These are phyloP conservation scores for Channallabes apus DNA, from an alignment of 2,797 vertebrate genomes.

Conservation along the genomic window DNA sequence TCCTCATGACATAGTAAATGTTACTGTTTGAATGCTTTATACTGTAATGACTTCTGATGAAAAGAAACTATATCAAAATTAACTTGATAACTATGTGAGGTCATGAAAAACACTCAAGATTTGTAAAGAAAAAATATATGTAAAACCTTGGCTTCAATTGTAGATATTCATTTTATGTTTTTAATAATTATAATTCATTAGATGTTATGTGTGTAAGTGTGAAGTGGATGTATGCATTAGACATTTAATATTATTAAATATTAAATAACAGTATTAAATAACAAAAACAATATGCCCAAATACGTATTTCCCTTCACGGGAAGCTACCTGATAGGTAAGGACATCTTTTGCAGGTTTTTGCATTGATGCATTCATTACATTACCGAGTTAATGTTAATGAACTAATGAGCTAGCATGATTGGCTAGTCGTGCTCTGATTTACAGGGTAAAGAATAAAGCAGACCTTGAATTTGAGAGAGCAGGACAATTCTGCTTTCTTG, in stretches of 20 bases:
- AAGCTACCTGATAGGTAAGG: background rate
- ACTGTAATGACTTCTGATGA: background rate
- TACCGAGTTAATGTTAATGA: background rate
- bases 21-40: background rate
- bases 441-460: background rate
- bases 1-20: too few species aligned
- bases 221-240: background rate
- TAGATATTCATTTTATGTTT: background rate
- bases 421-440: background rate
- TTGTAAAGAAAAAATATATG: background rate
- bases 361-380: too few species aligned
- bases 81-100: background rate
- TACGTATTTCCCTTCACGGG: background rate
- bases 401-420: background rate
- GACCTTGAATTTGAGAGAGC: background rate
- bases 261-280: background rate
- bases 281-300: background rate
- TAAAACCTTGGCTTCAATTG: background rate
- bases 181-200: background rate
- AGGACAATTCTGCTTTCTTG: background rate
- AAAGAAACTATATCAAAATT: background rate
- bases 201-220: background rate
- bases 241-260: too few species aligned
- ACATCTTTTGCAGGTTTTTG: background rate
- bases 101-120: background rate